These are phyloP conservation scores for Propithecus coquereli DNA, from an alignment of 2,113 vertebrate genomes.

Conservation along the genomic window DNA sequence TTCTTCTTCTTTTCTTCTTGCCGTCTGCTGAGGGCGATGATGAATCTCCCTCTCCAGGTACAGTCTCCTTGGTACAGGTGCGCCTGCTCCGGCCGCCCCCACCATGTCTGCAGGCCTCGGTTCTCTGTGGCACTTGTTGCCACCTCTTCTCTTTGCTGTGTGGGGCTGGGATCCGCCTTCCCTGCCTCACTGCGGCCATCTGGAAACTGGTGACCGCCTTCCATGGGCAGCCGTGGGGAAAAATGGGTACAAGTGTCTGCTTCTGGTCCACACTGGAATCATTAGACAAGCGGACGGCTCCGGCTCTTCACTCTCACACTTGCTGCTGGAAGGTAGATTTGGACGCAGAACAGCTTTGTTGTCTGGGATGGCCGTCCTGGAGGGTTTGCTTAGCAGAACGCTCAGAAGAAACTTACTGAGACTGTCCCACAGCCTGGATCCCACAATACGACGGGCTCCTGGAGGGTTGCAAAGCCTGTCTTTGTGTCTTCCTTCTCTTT, in stretches of 20 bases:
- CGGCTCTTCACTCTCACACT: background rate
- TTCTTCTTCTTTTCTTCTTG: conserved; percentile 40
- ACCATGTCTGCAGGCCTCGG: rapidly evolving
- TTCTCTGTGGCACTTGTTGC: rapidly evolving
- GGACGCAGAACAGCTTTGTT: background rate
- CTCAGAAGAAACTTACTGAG: background rate
- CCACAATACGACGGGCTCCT: background rate
- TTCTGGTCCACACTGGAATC: background rate
- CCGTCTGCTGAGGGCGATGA: background rate
- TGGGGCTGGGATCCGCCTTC: background rate
- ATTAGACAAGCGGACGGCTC: background rate
- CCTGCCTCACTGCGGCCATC: background rate
- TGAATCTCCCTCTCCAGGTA: background rate
- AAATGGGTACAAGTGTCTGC: rapidly evolving
- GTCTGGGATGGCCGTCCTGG: background rate
- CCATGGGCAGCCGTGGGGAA: background rate
- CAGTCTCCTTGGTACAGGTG: background rate
- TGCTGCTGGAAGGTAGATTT: background rate
- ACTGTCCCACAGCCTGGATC: background rate
- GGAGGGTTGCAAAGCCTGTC: background rate
- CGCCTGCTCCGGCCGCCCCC: rapidly evolving
- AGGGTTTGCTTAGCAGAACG: background rate
- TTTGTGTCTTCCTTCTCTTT: background rate
- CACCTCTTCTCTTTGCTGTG: background rate
- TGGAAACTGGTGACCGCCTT: background rate